These are phyloP conservation scores for Boloria euphrosyne DNA, from an alignment of 2,888 invertebrate species.

Conservation along the genomic window DNA sequence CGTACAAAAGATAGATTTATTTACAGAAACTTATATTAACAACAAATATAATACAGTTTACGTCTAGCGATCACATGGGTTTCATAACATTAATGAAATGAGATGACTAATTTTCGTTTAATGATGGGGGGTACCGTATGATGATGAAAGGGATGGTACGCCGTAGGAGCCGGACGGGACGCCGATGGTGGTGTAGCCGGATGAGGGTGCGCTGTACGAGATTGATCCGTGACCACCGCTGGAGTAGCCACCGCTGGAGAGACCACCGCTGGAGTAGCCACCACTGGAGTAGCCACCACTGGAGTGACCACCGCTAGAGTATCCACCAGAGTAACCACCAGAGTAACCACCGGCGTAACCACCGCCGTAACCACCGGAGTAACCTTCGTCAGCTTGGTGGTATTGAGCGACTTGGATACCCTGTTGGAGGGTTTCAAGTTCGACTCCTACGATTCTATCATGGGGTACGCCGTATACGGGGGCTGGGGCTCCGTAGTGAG, in stretches of 20 bases:
- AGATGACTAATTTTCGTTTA: slow-evolving; percentile 70
- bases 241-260: slow-evolving; percentile 45
- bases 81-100: slow-evolving; percentile 70
- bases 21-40: slow-evolving; percentile 81
- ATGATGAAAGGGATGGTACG: slow-evolving; percentile 68
- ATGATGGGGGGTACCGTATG: slow-evolving; percentile 75
- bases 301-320: slow-evolving; percentile 58
- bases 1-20: slow-evolving; percentile 65
- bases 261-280: slow-evolving; percentile 45
- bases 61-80: slow-evolving; percentile 78
- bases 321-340: slow-evolving; percentile 58
- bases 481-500: slow-evolving; percentile 87
- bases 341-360: slow-evolving; percentile 58
- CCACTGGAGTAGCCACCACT: slow-evolving; percentile 54
- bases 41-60: slow-evolving; percentile 74
- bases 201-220: slow-evolving; percentile 57
- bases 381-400: slow-evolving; percentile 86
- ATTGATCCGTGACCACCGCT: slow-evolving; percentile 52
- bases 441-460: slow-evolving; percentile 89
- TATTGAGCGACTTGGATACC: slow-evolving; percentile 94
- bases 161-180: slow-evolving; percentile 76
- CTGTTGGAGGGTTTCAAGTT: slow-evolving; percentile 92
- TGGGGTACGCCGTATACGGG: slow-evolving; percentile 86
- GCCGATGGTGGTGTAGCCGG: slow-evolving; percentile 68
- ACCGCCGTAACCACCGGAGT: slow-evolving; percentile 66